These are phyloP conservation scores for Perdita meconis DNA, from an alignment of 2,888 invertebrate species.

Conservation along the genomic window DNA sequence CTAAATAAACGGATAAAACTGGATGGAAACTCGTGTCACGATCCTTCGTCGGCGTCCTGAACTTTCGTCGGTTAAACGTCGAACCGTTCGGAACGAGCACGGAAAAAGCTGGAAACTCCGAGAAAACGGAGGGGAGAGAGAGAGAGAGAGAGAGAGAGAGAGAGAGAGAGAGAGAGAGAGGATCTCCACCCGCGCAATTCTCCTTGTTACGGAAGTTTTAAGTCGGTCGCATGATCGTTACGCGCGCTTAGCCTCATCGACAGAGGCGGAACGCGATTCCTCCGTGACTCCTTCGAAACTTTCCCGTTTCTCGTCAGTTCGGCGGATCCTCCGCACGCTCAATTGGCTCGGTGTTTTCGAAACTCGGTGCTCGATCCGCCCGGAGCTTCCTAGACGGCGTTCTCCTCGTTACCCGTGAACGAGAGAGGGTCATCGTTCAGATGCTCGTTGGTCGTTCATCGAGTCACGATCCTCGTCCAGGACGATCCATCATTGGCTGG, in stretches of 20 bases:
- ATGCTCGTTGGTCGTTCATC: constrained; percentile 1
- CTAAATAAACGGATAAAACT: too few relatives aligned
- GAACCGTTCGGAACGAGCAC: too few relatives aligned
- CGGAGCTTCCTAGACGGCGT: too few relatives aligned
- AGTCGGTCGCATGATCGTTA: constrained; percentile 55
- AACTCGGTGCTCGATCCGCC: neutral
- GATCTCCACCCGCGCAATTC: too few relatives aligned
- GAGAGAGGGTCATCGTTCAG: constrained; percentile 14
- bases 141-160: too few relatives aligned
- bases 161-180: too few relatives aligned
- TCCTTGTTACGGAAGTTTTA: constrained; percentile 66
- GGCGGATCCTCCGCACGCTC: neutral
- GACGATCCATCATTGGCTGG: constrained; percentile 54
- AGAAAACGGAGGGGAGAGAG: too few relatives aligned
- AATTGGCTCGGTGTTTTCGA: constrained; percentile 21
- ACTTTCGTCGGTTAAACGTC: too few relatives aligned
- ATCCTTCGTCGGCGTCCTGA: too few relatives aligned
- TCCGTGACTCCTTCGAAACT: constrained; percentile 9
- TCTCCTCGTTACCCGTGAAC: neutral
- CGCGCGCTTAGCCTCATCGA: constrained; percentile 46
- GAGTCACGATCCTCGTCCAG: constrained; percentile 36
- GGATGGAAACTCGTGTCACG: too few relatives aligned
- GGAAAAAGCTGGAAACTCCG: too few relatives aligned
- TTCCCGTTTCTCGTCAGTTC: constrained; percentile 23
- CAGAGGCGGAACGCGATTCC: constrained; percentile 33